Base-by-base conservation (phyloP, 2,888 invertebrate species). In the Tricholauxania praeusta region DNA sequence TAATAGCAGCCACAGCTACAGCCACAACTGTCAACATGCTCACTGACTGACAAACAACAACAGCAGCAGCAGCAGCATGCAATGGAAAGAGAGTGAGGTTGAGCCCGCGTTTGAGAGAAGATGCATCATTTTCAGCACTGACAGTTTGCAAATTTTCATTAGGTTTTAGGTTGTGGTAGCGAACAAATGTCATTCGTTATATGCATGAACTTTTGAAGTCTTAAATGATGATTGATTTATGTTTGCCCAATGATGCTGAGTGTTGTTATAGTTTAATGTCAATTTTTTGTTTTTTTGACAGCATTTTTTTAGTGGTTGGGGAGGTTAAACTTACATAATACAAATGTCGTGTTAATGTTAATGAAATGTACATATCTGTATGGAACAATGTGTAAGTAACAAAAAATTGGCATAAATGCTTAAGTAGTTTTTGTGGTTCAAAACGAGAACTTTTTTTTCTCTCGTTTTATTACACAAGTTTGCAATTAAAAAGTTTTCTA, bases 111-210 rank as follows among this genome's bases (percentile, higher is more conserved):
- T 32, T 7, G 51, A 28, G 51, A 51, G 17, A 39, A 49, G 51
- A 64, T 64, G 64, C 64, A 64, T 67, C 67, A 67, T 67, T 55
- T 22, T 19, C n/a, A n/a, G 8, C 32, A 51, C 67, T 67, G 67
- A 67, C 67, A 67, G 67, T 55, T 67, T 19, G 67, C 67, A 57
- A 67, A 67, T 67, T 67, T 55, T 55, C 67, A 67, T 67, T 47
- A 57, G 55, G 55, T 67, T 55, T 19, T 39, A 47, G 28, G 28
- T 28, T 28, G 49, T 49, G 49, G 62, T 39, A 62, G 32, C 62
- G 32, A 48, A 63, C 49, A 47, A 49, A 17, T 62, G 39, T 62
- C 17, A 39, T 8, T 22, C 39, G 15, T 5, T 32, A 28, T 10
- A 3, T 22, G 28, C 5, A 57, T 22, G 22, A 22, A 57, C 19